Evolutionary conservation across 2,888 invertebrate species (phyloP).

Genomic region (Pediacus dermestoides): DNA sequence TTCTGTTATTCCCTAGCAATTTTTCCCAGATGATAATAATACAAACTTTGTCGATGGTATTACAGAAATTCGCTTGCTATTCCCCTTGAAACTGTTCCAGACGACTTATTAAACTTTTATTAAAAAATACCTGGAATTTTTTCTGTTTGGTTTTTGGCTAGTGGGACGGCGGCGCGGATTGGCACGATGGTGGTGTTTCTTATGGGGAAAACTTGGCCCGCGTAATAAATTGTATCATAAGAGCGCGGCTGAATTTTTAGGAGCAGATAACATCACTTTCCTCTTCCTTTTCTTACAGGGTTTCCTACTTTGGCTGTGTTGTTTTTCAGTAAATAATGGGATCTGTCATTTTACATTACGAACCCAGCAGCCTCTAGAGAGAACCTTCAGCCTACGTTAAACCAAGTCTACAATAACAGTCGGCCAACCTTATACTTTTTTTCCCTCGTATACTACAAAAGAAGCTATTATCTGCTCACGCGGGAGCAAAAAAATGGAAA

Average conservation of each 20-base stretch:
- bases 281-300: conserved; percentile 47
- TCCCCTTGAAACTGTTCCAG: too few species aligned
- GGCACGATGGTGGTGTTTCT: too few species aligned
- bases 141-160: too few species aligned
- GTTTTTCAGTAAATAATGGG: conserved; percentile 53
- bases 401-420: conserved; percentile 22
- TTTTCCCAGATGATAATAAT: too few species aligned
- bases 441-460: conserved; percentile 4
- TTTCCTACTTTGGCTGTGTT: conserved; percentile 49
- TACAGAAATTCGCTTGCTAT: too few species aligned
- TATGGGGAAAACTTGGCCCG: conserved; percentile 22
- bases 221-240: conserved; percentile 37
- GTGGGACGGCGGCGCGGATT: too few species aligned
- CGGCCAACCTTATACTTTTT: conserved; percentile 1
- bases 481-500: too few species aligned
- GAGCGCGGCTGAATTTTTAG: conserved; percentile 38
- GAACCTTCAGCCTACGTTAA: conserved; percentile 32
- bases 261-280: conserved; percentile 42
- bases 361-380: conserved; percentile 40
- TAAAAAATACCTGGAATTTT: too few species aligned
- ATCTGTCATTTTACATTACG: conserved; percentile 53
- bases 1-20: too few species aligned
- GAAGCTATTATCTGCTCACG: conserved; percentile 4
- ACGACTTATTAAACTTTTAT: too few species aligned
- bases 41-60: too few species aligned